Evolutionary conservation across 2,888 invertebrate genomes (phyloP), one percentile per base, ranked within the genome.

Genomic region (Tridacna gigas): DNA sequence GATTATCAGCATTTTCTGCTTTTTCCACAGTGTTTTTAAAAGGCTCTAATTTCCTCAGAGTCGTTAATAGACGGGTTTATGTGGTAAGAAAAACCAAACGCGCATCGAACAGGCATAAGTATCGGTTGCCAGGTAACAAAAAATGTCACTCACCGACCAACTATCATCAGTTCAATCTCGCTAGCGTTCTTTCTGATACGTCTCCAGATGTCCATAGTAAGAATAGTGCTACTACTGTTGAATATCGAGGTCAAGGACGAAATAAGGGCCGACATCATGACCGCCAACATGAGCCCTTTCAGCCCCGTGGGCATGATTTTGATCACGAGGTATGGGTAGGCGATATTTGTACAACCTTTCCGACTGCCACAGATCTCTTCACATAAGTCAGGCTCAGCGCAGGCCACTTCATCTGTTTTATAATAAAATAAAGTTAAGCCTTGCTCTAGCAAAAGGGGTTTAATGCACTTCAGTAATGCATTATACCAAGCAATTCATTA

Each of bases 221-320:
- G 95, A 76, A 95, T 94, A 51, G 95, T 95, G 79, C 95, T 95
- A 86, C 95, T 94, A 83, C 94, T 94, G 93, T 95, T 95, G 92
- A 95, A 95, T 78, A 95, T 95, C 71, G 95, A 95, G 18, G 95
- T 95, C 73, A 96, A 90, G 4, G 95, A 95, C 51, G 95, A 95
- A 93, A 96, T 95, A 13, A 95, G 91, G 25, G 95, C 95, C 0
- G 95, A 95, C 93, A 96, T 92, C 95, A 96, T 96, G 15, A 95
- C 95, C 2, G 95, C 95, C 89, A 96, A 86, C 95, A 96, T 96
- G 66, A 96, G 88, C 4, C 96, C 81, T 45, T 80, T 77, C n/a
- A 93, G 91, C 20, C 95, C 95, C 4, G 90, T 88, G 0, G 95
- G 95, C 94, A 96, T 94, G 37, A 95, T 90, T 45, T 94, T 91